phyloP scores from a whole-genome alignment of 2,113 vertebrate species.

The Hyaena hyaena region DNA sequence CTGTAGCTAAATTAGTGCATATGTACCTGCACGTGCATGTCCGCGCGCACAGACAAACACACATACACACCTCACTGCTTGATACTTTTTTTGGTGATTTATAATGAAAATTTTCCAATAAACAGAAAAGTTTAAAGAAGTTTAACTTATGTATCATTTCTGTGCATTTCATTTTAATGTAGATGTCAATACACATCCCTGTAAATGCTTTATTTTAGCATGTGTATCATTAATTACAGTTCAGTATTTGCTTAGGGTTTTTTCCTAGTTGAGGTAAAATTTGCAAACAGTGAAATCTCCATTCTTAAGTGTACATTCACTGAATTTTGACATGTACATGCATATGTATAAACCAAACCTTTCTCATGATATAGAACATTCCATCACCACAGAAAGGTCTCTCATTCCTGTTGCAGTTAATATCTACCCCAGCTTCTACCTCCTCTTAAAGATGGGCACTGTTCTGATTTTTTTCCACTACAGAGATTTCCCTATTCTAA shows the following conservation, averaged over 20 bases:
- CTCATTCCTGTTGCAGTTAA: neutral
- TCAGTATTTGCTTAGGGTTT: neutral
- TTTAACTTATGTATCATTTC: neutral
- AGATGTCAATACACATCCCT: neutral
- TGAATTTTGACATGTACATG: neutral
- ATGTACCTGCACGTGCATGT: too few species aligned
- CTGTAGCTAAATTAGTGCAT: neutral
- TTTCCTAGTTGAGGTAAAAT: constrained; percentile 45
- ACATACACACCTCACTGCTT: neutral
- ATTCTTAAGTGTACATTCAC: neutral
- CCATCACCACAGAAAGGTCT: neutral
- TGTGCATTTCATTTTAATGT: neutral
- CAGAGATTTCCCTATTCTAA: neutral
- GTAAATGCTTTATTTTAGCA: neutral
- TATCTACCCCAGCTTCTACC: neutral
- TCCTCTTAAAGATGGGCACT: neutral
- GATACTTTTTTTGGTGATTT: neutral
- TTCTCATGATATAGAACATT: neutral
- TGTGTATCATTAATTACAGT: neutral
- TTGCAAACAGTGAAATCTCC: neutral
- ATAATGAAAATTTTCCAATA: neutral
- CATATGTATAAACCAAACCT: neutral
- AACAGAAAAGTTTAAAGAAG: neutral
- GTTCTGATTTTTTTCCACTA: neutral
- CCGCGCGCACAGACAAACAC: neutral